Conservation (phyloP, 2,888 invertebrate genomes). For the Lysandra bellargus region DNA sequence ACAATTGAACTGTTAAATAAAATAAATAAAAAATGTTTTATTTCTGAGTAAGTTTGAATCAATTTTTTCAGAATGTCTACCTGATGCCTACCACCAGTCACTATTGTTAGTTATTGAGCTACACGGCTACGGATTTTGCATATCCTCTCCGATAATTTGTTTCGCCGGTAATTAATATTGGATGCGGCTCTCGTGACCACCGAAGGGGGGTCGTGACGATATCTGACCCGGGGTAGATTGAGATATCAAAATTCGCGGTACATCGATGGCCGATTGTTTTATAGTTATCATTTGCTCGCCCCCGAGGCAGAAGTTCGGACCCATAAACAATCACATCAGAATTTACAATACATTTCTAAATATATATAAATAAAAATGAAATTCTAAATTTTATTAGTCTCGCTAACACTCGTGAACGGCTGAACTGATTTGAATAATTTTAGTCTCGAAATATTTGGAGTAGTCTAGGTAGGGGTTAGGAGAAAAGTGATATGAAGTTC, state of each 20-base stretch:
- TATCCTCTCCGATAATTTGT: constrained; percentile 67
- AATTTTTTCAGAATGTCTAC: too few relatives aligned
- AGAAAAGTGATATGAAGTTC: too few relatives aligned
- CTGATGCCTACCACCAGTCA: too few relatives aligned
- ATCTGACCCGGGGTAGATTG: constrained; percentile 75
- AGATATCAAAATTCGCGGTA: constrained; percentile 78
- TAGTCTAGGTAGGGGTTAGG: too few relatives aligned
- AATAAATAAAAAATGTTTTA: too few relatives aligned
- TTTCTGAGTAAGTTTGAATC: too few relatives aligned
- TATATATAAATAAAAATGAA: background rate
- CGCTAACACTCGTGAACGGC: too few relatives aligned
- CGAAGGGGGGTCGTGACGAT: constrained; percentile 78
- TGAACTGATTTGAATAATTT: too few relatives aligned
- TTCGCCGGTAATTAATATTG: constrained; percentile 54
- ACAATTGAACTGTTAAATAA: background rate
- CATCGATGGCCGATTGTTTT: constrained; percentile 65
- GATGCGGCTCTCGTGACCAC: constrained; percentile 69
- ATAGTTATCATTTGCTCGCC: constrained; percentile 59
- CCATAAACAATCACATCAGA: background rate
- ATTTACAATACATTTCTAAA: background rate
- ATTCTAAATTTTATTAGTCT: too few relatives aligned
- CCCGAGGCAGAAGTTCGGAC: constrained; percentile 45
- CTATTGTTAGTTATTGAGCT: background rate
- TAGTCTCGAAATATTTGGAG: too few relatives aligned
- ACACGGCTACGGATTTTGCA: constrained; percentile 37